These are phyloP conservation scores for Callochromis pleurospilus DNA, from an alignment of 2,113 vertebrate species.

Conservation along the genomic window DNA sequence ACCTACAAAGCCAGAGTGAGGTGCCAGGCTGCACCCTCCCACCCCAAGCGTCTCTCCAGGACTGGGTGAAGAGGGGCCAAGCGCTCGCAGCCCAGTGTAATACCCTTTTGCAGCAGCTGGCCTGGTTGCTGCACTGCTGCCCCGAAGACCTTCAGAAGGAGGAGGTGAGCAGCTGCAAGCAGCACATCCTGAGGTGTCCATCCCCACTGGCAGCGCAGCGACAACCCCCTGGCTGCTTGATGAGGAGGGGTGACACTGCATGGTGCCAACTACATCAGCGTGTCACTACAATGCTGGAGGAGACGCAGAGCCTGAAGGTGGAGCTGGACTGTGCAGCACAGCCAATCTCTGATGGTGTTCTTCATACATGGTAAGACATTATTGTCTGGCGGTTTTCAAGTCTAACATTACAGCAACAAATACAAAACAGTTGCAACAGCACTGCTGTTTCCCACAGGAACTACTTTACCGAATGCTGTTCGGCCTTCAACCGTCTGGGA, in stretches of 20 bases:
- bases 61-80: constrained; percentile 77
- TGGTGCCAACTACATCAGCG: constrained; percentile 71
- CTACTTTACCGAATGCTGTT: constrained; percentile 78
- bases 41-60: constrained; percentile 75
- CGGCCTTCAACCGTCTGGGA: constrained; percentile 73
- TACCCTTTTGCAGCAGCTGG: constrained; percentile 79
- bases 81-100: constrained; percentile 77
- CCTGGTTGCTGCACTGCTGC: constrained; percentile 86
- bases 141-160: constrained; percentile 67
- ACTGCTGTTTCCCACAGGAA: constrained; percentile 69
- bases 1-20: constrained; percentile 37
- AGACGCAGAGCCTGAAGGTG: constrained; percentile 68
- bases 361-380: constrained; percentile 81
- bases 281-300: constrained; percentile 59
- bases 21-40: constrained; percentile 73
- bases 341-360: constrained; percentile 63
- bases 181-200: constrained; percentile 67
- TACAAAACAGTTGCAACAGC: no score
- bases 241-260: constrained; percentile 74
- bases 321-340: constrained; percentile 72
- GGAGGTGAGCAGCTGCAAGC: constrained; percentile 6
- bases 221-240: constrained; percentile 78
- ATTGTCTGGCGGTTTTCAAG: not conserved
- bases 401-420: not conserved
- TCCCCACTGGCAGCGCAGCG: constrained; percentile 76